Percentiles rank a stretch among this genome's conserved stretches.
Evolutionary conservation across 2,797 vertebrate species (phyloP).

Genomic region (Syngnathus acus): DNA sequence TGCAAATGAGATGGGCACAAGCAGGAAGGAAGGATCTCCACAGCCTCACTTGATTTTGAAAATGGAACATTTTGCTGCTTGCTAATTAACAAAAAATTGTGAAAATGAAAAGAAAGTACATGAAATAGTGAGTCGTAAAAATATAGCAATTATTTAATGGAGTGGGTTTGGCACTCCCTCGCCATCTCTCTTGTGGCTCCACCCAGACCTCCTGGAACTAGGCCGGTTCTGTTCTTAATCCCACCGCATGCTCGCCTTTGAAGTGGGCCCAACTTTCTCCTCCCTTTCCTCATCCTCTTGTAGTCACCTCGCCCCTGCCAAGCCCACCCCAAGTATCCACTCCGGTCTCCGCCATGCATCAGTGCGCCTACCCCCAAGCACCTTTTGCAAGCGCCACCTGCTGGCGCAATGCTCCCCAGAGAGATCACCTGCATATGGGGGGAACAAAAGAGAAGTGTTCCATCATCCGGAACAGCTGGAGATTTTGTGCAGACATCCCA

Average conservation of each 20-base stretch:
- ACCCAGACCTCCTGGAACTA: not conserved
- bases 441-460: not conserved
- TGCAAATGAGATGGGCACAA: not conserved
- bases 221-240: constrained; percentile 22
- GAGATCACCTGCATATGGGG: not conserved
- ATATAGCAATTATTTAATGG: too few species aligned
- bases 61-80: not conserved
- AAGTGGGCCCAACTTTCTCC: constrained; percentile 31
- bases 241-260: constrained; percentile 23
- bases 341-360: not conserved
- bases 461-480: not conserved
- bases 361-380: not conserved
- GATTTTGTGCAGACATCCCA: not conserved
- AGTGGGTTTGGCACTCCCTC: not conserved
- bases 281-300: not conserved
- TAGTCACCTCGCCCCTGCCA: constrained; percentile 1
- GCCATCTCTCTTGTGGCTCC: not conserved
- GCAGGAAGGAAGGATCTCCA: not conserved
- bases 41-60: not conserved
- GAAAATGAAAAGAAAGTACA: not conserved
- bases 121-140: too few species aligned
- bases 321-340: not conserved
- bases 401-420: not conserved
- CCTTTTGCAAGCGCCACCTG: not conserved
- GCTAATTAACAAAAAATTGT: too few species aligned